Base-by-base conservation (phyloP, 2,113 vertebrate genomes). In the Entelurus aequoreus region DNA sequence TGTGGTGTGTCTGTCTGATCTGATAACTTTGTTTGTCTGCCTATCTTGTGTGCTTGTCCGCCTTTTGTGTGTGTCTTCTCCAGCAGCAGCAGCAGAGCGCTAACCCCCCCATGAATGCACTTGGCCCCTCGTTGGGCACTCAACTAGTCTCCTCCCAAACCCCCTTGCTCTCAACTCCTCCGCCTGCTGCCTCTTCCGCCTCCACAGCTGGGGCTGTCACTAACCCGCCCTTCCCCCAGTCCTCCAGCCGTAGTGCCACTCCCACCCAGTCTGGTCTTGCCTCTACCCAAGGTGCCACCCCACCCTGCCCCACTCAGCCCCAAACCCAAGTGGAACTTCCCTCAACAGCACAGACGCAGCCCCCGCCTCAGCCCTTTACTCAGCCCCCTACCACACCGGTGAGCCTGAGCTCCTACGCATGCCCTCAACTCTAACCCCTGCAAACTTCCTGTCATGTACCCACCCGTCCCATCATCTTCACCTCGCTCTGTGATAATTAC, bases 321-420 rank as follows among this genome's bases (percentile, higher is more conserved):
- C 93, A 92, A 11, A 91, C 94, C 63, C 94, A 93, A 86, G 83
- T 87, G 62, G 94, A 93, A 48, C 91, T 92, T 0, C 93, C 93
- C 54, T 66, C 84, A 54, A 70, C 79, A 66, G 74, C 79, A 14
- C 87, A 89, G 81, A 78, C 85, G 68, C 89, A 90, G 79, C 62
- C 83, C 88, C 93, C 19, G 15, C 93, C 94, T 74, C 89, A 89
- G 76, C 62, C 83, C 88, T 92, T 35, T 15, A 93, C 94, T 74
- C 92, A 94, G 78, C 92, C 92, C 69, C 95, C 96, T 5, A 90
- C 92, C 87, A 97, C 94, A 59, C 95, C 95, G 86, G 96, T 98
- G 87, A 98, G 96, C 90, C 72, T 54, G 74, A 86, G 84, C 74
- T 68, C 72, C 75, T 74, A 58, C 61, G 80, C 80, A 84, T 86